phyloP scores from a whole-genome alignment of 2,797 vertebrate species.

The Erpetoichthys calabaricus region DNA sequence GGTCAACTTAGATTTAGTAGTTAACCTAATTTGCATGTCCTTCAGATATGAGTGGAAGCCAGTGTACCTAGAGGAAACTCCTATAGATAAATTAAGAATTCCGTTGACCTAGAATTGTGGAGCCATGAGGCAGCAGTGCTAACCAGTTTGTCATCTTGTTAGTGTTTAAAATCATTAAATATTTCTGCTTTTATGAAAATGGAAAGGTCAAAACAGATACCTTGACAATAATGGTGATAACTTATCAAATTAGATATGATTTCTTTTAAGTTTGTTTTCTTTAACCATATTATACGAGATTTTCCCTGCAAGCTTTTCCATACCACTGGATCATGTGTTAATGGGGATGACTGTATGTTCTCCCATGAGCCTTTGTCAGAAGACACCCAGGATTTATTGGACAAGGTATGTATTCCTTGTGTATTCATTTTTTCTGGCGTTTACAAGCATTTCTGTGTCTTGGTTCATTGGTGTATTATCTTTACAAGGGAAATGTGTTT shows the following conservation, averaged over 20 bases:
- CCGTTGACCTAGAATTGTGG: background rate
- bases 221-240: too few species aligned
- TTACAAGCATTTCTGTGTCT: background rate
- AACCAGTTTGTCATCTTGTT: background rate
- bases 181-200: too few species aligned
- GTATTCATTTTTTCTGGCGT: too few species aligned
- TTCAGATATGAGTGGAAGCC: too few species aligned
- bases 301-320: slow-evolving; percentile 92
- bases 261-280: slow-evolving; percentile 24
- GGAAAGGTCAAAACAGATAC: too few species aligned
- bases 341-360: slow-evolving; percentile 90
- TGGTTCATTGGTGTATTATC: background rate
- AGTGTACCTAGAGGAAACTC: too few species aligned
- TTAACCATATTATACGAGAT: slow-evolving; percentile 64
- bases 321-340: slow-evolving; percentile 88
- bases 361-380: slow-evolving; percentile 76
- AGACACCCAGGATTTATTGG: slow-evolving; percentile 79
- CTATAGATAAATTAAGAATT: too few species aligned
- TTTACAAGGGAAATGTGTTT: too few species aligned
- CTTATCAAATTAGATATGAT: too few species aligned
- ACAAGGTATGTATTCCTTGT: slow-evolving; percentile 54
- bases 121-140: background rate
- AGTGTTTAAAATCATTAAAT: too few species aligned
- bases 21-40: too few species aligned
- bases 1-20: too few species aligned